Base-by-base conservation (phyloP, 2,113 vertebrate genomes). In the Percopsis transmontana region DNA sequence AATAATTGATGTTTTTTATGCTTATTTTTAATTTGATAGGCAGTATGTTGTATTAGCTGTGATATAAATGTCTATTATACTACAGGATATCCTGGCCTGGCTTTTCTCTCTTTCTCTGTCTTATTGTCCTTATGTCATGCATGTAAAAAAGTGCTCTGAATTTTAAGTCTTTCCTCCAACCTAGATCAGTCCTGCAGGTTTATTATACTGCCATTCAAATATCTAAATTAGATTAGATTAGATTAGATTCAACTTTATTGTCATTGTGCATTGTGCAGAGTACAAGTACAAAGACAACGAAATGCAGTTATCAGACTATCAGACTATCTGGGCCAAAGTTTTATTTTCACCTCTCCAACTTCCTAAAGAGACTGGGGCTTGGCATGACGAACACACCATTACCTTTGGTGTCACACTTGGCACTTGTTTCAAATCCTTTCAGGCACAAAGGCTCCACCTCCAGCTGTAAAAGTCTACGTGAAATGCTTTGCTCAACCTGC, bases 401-500 rank as follows among this genome's bases (percentile, higher is more conserved):
- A 87, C 82, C 83, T 86, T 82, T 82, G 72, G 81, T 88, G 83
- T 82, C 87, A 88, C 68, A 65, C 76, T 85, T 88, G 79, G 75
- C 80, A 85, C 84, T 87, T 82, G 81, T 87, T 90, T 87, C 84
- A 81, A 89, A 79, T 64, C 68, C 82, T 84, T 86, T 81, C 54
- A 72, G 70, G 77, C 74, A 84, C 80, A 89, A 86, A 85, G 82
- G 84, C 76, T 75, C 68, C 70, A 85, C 81, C 79, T 77, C 19
- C 56, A 68, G 78, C 74, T 74, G 70, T 89, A 83, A 90, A 85
- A 88, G 74, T 73, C 73, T 21, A 70, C 66, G 77, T 73, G 73
- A 91, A 86, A 88, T 27, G 72, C 66, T 80, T 80, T 85, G 86
- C 81, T 90, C 88, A 89, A 87, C 85, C 87, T 84, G 84, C 81